A percentile compares a stretch with the other conserved stretches of the same genome.
phyloP scores from a whole-genome alignment of 2,888 invertebrate species.

The Chymomyza procnemis region DNA sequence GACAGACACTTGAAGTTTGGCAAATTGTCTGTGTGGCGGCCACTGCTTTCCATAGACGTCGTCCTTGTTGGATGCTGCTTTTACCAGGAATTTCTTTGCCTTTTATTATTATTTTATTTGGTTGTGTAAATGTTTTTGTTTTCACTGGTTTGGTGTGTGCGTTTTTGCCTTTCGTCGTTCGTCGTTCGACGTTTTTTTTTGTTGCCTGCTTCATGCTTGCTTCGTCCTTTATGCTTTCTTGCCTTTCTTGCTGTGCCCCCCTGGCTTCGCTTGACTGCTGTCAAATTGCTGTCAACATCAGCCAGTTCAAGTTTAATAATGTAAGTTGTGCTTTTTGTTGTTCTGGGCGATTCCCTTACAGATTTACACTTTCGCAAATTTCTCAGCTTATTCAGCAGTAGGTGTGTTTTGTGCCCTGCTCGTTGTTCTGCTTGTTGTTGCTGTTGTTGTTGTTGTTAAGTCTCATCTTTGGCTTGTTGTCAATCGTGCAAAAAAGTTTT shows the following conservation, averaged over 20 bases:
- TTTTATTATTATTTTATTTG: slow-evolving; percentile 7
- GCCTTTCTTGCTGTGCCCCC: not conserved
- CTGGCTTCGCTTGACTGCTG: slow-evolving; percentile 57
- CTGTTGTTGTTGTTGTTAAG: not conserved
- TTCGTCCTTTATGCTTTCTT: not conserved
- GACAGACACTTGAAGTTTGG: slow-evolving; percentile 21
- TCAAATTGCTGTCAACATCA: slow-evolving; percentile 74
- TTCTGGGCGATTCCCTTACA: not conserved
- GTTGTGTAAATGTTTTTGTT: slow-evolving; percentile 45
- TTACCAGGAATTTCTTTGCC: not conserved
- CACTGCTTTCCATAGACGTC: not conserved
- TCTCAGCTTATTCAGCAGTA: not conserved
- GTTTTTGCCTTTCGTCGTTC: not conserved
- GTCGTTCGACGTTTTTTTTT: no score
- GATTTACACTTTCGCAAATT: slow-evolving; percentile 3
- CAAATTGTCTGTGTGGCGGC: slow-evolving; percentile 5
- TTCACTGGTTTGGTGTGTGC: slow-evolving; percentile 21
- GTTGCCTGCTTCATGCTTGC: not conserved
- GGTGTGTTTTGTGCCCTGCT: no score
- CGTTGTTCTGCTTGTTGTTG: not conserved
- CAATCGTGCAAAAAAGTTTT: not conserved
- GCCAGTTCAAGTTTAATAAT: slow-evolving; percentile 53
- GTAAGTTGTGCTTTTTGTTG: slow-evolving; percentile 35
- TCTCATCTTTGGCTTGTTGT: not conserved
- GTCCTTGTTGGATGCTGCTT: not conserved